Evolutionary conservation across 1,140 invertebrate species (phyloP).

Genomic region (Aleiodes sp.): DNA sequence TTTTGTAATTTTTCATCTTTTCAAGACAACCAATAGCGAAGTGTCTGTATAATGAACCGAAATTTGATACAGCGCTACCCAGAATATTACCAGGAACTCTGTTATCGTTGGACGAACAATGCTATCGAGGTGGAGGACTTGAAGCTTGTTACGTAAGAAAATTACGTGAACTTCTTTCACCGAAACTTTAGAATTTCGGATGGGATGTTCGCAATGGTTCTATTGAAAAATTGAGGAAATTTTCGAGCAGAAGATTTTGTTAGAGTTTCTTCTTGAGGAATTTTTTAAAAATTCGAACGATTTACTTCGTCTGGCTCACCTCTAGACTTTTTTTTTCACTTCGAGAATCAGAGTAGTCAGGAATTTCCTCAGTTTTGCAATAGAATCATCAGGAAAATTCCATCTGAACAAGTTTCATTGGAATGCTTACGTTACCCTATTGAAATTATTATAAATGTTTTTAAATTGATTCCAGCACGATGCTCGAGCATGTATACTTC

Average conservation of each 20-base stretch:
- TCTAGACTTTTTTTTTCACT: no score
- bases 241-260: no score
- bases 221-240: neutral
- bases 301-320: no score
- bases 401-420: neutral
- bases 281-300: no score
- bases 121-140: constrained; percentile 85
- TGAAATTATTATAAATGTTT: no score
- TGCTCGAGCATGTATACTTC: constrained; percentile 36
- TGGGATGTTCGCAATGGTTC: no score
- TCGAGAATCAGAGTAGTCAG: no score
- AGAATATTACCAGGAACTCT: constrained; percentile 85
- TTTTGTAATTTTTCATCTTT: neutral
- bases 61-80: constrained; percentile 54
- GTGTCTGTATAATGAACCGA: neutral
- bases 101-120: constrained; percentile 87
- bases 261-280: no score
- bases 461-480: constrained; percentile 42
- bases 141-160: constrained; percentile 78
- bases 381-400: neutral
- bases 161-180: constrained; percentile 19
- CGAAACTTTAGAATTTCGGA: no score
- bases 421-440: no score
- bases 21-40: neutral
- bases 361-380: no score